A percentile compares a stretch with the other conserved stretches of the same genome.
phyloP scores from a whole-genome alignment of 35 echinoderm and acorn worm species.

The Ophiothrix spiculata region DNA sequence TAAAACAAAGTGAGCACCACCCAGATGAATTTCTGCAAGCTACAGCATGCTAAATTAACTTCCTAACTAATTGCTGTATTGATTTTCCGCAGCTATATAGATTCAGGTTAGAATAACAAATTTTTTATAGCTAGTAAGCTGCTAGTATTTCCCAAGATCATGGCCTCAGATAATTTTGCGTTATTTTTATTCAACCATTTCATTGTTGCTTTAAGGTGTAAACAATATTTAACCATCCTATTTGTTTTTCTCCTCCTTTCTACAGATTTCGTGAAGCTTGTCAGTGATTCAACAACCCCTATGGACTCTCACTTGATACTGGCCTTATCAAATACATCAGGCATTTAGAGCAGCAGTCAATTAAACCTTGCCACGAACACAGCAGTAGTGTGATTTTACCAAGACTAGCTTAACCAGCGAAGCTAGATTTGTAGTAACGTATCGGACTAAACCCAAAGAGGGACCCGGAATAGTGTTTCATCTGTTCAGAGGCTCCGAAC shows the following conservation, averaged over 20 bases:
- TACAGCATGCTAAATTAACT: background rate
- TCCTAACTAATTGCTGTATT: background rate
- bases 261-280: background rate
- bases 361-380: background rate
- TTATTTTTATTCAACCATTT: background rate
- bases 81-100: background rate
- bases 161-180: background rate
- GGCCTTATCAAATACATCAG: background rate
- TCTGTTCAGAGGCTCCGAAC: background rate
- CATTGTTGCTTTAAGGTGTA: background rate
- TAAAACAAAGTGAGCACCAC: too few species aligned
- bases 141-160: background rate
- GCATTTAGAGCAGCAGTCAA: background rate
- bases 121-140: background rate
- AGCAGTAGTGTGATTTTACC: constrained; percentile 1
- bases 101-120: background rate
- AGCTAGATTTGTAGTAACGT: background rate
- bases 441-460: background rate
- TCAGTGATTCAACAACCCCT: background rate
- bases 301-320: background rate
- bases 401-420: background rate
- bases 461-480: background rate
- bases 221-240: background rate
- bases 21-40: background rate
- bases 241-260: background rate